Percentiles rank a stretch among this genome's conserved stretches.
phyloP scores from a whole-genome alignment of 2,888 invertebrate species.

The Thyatira batis region DNA sequence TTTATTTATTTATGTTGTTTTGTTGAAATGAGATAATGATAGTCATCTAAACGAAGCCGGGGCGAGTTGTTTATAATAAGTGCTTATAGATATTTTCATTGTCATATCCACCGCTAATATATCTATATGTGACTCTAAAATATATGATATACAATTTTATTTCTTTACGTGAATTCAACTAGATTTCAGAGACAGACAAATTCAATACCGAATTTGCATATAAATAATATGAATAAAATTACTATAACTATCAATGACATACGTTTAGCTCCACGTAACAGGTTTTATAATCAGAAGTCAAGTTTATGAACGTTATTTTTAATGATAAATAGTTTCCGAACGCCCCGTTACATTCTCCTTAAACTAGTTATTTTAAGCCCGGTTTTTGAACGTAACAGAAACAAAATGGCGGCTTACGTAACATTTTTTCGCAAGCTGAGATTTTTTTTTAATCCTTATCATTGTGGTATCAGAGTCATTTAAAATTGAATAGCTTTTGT shows the following conservation, averaged over 20 bases:
- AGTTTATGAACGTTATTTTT: neutral
- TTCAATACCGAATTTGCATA: neutral
- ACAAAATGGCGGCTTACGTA: neutral
- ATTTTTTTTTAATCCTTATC: neutral
- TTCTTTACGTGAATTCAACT: no score
- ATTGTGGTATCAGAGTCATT: neutral
- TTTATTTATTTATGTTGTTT: no score
- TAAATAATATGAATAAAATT: neutral
- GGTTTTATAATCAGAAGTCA: neutral
- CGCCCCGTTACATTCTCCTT: neutral
- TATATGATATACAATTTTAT: no score
- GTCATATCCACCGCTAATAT: no score
- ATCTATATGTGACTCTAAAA: no score
- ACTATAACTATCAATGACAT: neutral
- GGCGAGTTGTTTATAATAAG: no score
- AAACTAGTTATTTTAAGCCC: neutral
- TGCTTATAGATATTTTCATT: no score
- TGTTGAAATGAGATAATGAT: no score
- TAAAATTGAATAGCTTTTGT: neutral
- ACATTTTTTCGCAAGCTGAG: no score
- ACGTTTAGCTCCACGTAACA: neutral
- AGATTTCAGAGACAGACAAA: no score
- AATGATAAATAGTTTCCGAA: neutral
- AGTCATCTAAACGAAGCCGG: no score
- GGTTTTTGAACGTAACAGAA: neutral